Evolutionary conservation across 2,888 invertebrate species (phyloP), one percentile per base, ranked within the genome.

Genomic region (Sialis lutaria): DNA sequence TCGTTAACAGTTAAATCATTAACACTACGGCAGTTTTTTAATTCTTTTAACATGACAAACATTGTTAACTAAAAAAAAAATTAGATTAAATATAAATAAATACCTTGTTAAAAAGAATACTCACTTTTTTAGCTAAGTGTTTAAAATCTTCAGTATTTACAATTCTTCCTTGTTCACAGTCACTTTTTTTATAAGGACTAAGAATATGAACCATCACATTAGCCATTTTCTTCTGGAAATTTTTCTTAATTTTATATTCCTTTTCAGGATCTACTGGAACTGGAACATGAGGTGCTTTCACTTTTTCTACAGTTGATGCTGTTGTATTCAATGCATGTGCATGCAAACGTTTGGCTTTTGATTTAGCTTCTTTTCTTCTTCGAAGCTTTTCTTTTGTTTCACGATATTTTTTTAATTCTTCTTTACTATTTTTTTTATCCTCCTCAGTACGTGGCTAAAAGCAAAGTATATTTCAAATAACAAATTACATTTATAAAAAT

Each of bases 31-130:
- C 91, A 87, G 63, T 93, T 89, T 62, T 91, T 92, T 62, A 93
- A 64, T 67, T 96, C 93, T 65, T 96, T 96, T 49, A 89, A 75
- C 80, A 93, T 84, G 50, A 96, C 90, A 64, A 91, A 90, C 68
- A 93, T 92, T 0, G 93, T 95, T 50, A 96, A 67, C 93, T 95
- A 72, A 46, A 72, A 64, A 51, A 41, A 44, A 51, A 1, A 37
- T 37, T 37, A 37, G n/a, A 8, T 35, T 8, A 37, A 37, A 37
- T 7, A 37, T 10, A 7, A 37, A 37, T 7, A 6, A 10, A 10
- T 37, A 2, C n/a, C 4, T 10, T 5, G 12, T 37, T 31, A 46
- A 33, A 1, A 44, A 12, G n/a, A 47, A 45, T n/a, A 54, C 59
- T 58, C 64, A 89, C 89, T 77, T 93, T 95, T 66, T 91, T 75